Base-by-base conservation (phyloP, 2,113 vertebrate genomes). In the Blennius ocellaris region DNA sequence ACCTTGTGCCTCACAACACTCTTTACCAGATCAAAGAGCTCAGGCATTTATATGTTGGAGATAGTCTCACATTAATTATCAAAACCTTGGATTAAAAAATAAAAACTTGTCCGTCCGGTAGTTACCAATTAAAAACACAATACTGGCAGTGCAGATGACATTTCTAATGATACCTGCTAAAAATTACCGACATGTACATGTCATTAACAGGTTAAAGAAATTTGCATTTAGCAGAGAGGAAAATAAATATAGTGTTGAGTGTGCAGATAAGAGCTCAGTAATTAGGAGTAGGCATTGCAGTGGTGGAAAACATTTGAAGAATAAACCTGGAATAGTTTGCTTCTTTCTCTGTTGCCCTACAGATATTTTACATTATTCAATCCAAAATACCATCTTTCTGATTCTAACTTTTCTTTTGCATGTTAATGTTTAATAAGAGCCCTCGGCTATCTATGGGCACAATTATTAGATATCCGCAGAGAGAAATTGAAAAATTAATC, bases 401-500 rank as follows among this genome's bases (percentile, higher is more conserved):
- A 94, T 95, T 95, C 92, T 90, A 96, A 95, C 94, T 92, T 92
- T 95, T 95, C 93, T 97, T 86, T 94, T 94, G 94, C 93, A 94
- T 96, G 95, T 97, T 96, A 97, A 98, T 97, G 95, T 97, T 96
- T 98, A 96, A 97, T 97, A 94, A 91, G 83, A 94, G 95, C 96
- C 96, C 87, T 93, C 94, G 96, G 96, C 96, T 87, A 95, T 95
- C 93, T 87, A 90, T 93, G 93, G 93, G 93, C 93, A 94, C 94
- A 96, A 96, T 98, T 96, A 97, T 97, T 97, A 96, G 94, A 96
- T 96, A 97, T 96, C 96, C 94, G 92, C 94, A 92, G 95, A 96
- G 94, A 96, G 95, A 96, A 96, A 97, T 94, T 96, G 94, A 97
- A 97, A 97, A 97, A 98, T 97, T 96, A 96, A 98, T 98, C 95